Base-by-base conservation (phyloP, 2,113 vertebrate species). In the Paramormyrops kingsleyae region DNA sequence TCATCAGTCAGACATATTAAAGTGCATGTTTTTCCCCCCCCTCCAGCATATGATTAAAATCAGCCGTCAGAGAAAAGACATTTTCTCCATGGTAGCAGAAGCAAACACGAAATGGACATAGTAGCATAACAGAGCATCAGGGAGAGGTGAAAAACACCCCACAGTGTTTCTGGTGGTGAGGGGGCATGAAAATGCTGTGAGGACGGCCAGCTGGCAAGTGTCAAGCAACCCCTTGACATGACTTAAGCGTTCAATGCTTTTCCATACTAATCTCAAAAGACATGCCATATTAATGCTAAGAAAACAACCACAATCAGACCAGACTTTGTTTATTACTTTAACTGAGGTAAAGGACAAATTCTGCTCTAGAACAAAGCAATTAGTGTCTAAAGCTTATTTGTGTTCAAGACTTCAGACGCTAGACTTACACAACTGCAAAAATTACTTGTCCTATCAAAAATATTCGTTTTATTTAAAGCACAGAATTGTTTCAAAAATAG, bases 391-490 rank as follows among this genome's bases (percentile, higher is more conserved):
- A 90, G 44, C 35, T 39, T 47, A 56, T 42, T 42, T 83, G 46
- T 59, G 7, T 12, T 39, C 24, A n/a, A 44, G 50, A n/a, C 42
- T 90, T 83, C 21, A 44, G 62, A 52, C 19, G 70, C 88, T 89
- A 49, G 31, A 89, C 86, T 44, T 80, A 49, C 50, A 80, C 17
- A 90, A 49, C 50, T 89, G 85, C 91, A 91, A 90, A 91, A 91
- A 88, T 46, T 91, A 92, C 59, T 88, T 84, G 89, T 87, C 92
- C 94, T 95, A 95, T 95, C 94, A 95, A 95, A 95, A 96, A 95
- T 96, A 96, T 93, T 87, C 88, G 91, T 91, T 94, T 93, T 90
- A 89, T 87, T 94, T 39, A 83, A 87, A 90, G 89, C 91, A 90
- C 89, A 90, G 46, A 94, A 92, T 52, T 80, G 90, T 91, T 94